These are phyloP conservation scores for Palythoa heliodiscus DNA, from an alignment of 92 coral and sea anemone genomes.

Conservation along the genomic window DNA sequence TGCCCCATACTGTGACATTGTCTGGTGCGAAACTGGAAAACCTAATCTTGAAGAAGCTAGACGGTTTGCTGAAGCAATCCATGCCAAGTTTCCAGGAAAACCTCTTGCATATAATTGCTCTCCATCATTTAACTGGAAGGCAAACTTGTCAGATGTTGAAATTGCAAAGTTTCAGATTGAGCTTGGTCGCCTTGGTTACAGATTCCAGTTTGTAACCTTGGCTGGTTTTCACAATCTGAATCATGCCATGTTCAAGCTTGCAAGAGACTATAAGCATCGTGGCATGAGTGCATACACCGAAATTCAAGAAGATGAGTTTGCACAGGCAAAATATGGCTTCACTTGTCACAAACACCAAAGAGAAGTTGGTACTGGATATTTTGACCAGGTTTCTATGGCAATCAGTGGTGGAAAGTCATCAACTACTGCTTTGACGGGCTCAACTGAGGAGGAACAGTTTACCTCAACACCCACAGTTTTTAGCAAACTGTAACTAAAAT, in stretches of 20 bases:
- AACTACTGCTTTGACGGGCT: slow-evolving; percentile 87
- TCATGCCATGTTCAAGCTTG: slow-evolving; percentile 98
- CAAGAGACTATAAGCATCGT: slow-evolving; percentile 79
- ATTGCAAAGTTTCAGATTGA: slow-evolving; percentile 92
- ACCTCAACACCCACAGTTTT: slow-evolving; percentile 20
- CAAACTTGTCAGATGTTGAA: slow-evolving; percentile 89
- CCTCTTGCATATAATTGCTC: slow-evolving; percentile 99
- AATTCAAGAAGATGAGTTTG: slow-evolving; percentile 94
- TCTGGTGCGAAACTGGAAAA: slow-evolving; percentile 97
- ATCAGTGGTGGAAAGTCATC: slow-evolving; percentile 93
- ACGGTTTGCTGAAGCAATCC: slow-evolving; percentile 89
- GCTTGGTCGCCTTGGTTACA: slow-evolving; percentile 91
- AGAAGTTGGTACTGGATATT: slow-evolving; percentile 96
- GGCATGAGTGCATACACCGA: slow-evolving; percentile 95
- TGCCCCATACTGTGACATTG: slow-evolving; percentile 96
- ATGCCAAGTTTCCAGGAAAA: slow-evolving; percentile 89
- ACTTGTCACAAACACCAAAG: slow-evolving; percentile 97
- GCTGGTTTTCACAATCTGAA: slow-evolving; percentile 97
- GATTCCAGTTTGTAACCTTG: slow-evolving; percentile 95
- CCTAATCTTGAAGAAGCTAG: slow-evolving; percentile 93
- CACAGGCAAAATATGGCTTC: slow-evolving; percentile 83
- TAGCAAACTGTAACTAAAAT: slow-evolving; percentile 30
- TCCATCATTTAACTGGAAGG: slow-evolving; percentile 99
- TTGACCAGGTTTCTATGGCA: slow-evolving; percentile 88
- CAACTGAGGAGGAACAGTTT: slow-evolving; percentile 97